Conservation (phyloP, 2,113 vertebrate genomes). For the Neolamprologus longior region DNA sequence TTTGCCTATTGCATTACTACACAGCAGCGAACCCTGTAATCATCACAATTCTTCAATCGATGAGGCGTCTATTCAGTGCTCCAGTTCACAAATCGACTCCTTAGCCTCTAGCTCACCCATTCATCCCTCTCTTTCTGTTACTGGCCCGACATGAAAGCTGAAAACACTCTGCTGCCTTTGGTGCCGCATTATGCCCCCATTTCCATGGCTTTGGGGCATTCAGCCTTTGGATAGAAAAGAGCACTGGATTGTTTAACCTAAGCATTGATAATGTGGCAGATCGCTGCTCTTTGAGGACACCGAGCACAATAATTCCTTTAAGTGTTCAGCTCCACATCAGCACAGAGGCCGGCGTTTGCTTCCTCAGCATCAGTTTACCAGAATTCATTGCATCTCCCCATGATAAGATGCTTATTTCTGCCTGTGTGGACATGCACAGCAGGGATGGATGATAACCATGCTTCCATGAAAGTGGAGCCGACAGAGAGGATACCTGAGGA, state of each 20-base stretch:
- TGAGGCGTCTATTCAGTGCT: constrained; percentile 29
- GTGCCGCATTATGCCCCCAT: background rate
- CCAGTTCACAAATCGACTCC: constrained; percentile 31
- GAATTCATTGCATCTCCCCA: background rate
- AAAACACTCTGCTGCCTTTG: background rate
- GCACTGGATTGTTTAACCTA: background rate
- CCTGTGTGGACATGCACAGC: constrained; percentile 7
- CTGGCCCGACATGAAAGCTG: constrained; percentile 3
- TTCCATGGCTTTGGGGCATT: constrained; percentile 12
- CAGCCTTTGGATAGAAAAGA: background rate
- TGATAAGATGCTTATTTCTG: constrained; percentile 14
- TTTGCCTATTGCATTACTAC: constrained; percentile 29
- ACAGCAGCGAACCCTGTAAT: constrained; percentile 22
- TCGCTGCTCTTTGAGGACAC: background rate
- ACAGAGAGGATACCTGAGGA: background rate
- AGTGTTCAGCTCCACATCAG: background rate
- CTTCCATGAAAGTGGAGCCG: constrained; percentile 13
- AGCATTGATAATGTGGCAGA: constrained; percentile 16
- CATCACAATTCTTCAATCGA: constrained; percentile 42
- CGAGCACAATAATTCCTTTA: constrained; percentile 17
- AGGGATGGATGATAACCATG: background rate
- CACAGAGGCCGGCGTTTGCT: background rate
- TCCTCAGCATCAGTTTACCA: background rate
- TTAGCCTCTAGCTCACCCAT: background rate
- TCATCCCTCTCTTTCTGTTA: background rate